phyloP scores from a whole-genome alignment of 1,140 invertebrate genomes.

The Cydia splendana region DNA sequence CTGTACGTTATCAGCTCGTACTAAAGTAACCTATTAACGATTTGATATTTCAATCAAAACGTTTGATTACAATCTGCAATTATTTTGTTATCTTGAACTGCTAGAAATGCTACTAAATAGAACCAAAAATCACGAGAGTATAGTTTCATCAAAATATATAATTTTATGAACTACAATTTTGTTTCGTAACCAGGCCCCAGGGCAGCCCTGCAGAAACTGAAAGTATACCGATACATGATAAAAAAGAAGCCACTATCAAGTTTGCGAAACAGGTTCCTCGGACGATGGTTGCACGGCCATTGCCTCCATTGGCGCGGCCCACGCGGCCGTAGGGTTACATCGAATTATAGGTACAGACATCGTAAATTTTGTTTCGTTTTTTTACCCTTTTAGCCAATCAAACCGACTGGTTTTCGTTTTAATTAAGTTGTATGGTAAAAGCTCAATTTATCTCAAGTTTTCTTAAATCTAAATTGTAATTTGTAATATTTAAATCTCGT shows the following conservation, averaged over 20 bases:
- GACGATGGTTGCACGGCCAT: constrained; percentile 34
- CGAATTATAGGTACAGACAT: constrained; percentile 39
- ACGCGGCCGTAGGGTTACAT: constrained; percentile 42
- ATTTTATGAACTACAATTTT: background rate
- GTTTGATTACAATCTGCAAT: background rate
- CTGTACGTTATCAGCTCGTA: background rate
- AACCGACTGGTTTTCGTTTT: background rate
- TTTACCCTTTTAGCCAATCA: background rate
- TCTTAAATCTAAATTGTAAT: no score
- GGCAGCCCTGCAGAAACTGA: constrained; percentile 40
- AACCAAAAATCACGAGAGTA: no score
- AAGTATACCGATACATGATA: constrained; percentile 38
- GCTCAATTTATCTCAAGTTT: no score
- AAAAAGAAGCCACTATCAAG: constrained; percentile 39
- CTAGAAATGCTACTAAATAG: no score
- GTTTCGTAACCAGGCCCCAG: background rate
- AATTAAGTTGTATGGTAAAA: no score
- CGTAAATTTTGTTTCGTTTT: constrained; percentile 13
- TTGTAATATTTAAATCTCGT: no score
- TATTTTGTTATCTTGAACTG: background rate
- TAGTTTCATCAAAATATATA: no score
- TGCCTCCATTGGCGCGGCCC: constrained; percentile 41
- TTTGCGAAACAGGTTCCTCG: constrained; percentile 51
- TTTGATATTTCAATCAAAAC: background rate
- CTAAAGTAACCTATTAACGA: background rate